phyloP scores from a whole-genome alignment of 1,140 invertebrate species.

The Trypoxylus dichotomus region DNA sequence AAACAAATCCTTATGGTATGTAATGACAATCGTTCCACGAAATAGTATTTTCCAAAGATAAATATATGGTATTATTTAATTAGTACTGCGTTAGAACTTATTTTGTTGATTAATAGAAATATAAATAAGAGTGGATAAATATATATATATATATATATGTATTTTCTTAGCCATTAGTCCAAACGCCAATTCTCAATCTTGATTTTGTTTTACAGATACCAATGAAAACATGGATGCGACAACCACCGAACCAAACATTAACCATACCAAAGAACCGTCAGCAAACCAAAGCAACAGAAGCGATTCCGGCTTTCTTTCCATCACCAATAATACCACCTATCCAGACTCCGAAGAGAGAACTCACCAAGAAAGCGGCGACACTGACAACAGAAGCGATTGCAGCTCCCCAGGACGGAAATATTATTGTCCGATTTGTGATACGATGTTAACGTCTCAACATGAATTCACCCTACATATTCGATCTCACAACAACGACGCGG shows the following conservation, averaged over 20 bases:
- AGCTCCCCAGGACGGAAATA: constrained; percentile 54
- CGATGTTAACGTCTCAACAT: constrained; percentile 61
- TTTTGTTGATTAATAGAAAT: no score
- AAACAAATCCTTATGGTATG: no score
- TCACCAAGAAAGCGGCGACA: constrained; percentile 37
- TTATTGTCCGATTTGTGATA: constrained; percentile 67
- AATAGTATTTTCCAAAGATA: no score
- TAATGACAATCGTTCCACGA: no score
- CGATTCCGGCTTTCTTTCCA: constrained; percentile 51
- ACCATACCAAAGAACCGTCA: constrained; percentile 41
- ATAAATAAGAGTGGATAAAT: no score
- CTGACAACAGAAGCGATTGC: constrained; percentile 47
- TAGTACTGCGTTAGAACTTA: no score
- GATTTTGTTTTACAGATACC: constrained; percentile 43
- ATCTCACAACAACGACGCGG: constrained; percentile 61
- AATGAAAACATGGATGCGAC: constrained; percentile 44
- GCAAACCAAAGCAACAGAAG: constrained; percentile 43
- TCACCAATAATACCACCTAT: constrained; percentile 44
- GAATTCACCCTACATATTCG: constrained; percentile 72
- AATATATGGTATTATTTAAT: no score
- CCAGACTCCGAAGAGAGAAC: constrained; percentile 32
- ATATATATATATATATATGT: no score
- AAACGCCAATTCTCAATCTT: neutral
- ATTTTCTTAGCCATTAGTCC: no score
- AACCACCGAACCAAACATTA: constrained; percentile 35